Percentiles rank a stretch among this genome's conserved stretches.
Conservation (phyloP, 2,888 invertebrate genomes). For the Melanotus villosus region DNA sequence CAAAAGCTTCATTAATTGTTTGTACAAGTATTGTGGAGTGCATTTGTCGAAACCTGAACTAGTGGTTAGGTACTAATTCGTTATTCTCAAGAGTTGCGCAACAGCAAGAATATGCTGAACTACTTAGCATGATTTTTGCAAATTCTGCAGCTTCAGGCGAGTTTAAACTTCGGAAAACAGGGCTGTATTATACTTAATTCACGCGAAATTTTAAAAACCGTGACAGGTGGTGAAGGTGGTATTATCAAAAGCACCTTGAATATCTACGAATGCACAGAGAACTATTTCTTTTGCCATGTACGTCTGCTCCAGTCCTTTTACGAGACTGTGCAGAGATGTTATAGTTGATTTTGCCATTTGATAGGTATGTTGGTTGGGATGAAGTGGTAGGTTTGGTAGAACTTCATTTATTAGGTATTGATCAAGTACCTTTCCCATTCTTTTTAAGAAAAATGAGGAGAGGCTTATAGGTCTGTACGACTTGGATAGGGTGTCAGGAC, state of each 20-base stretch:
- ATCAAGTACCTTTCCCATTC: not conserved
- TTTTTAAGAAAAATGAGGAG: too few relatives aligned
- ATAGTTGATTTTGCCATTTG: conserved; percentile 1
- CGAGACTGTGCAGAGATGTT: not conserved
- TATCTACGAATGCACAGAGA: not conserved
- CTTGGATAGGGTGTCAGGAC: not conserved
- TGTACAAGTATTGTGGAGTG: too few relatives aligned
- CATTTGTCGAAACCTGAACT: too few relatives aligned
- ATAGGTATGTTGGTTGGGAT: not conserved
- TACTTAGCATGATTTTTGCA: too few relatives aligned
- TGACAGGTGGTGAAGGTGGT: not conserved
- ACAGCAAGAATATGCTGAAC: not conserved
- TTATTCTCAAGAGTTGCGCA: too few relatives aligned
- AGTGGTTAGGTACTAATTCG: too few relatives aligned
- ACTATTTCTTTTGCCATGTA: conserved; percentile 1
- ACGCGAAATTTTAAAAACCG: not conserved
- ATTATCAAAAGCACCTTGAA: not conserved
- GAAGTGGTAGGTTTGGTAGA: not conserved
- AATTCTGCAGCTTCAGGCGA: too few relatives aligned
- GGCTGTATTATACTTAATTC: too few relatives aligned
- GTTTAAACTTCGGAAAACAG: too few relatives aligned
- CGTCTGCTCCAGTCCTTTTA: not conserved
- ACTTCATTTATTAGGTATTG: not conserved
- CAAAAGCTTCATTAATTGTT: too few relatives aligned
- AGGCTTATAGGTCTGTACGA: not conserved